A percentile compares a stretch with the other conserved stretches of the same genome.
phyloP scores from a whole-genome alignment of 2,888 invertebrate genomes.

The Chaetogeoica ovagalla region DNA sequence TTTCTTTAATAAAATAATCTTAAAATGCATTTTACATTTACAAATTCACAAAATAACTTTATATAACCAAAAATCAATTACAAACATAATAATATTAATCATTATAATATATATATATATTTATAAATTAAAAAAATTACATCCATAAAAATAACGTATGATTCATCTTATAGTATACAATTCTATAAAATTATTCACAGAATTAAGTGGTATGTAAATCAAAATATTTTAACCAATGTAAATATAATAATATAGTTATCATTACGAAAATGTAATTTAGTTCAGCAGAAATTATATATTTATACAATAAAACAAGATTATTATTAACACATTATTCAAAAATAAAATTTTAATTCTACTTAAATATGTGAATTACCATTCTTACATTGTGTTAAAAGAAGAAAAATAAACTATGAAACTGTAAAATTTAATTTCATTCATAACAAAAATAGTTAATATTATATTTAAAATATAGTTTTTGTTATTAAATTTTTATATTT shows the following conservation, averaged over 20 bases:
- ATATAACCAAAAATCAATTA: constrained; percentile 47
- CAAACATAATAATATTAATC: constrained; percentile 28
- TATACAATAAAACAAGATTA: constrained; percentile 29
- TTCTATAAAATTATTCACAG: constrained; percentile 46
- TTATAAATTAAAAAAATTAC: constrained; percentile 48
- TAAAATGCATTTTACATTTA: constrained; percentile 50
- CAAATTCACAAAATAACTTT: constrained; percentile 50
- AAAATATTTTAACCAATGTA: constrained; percentile 39
- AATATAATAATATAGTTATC: constrained; percentile 30
- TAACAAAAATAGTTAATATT: constrained; percentile 40
- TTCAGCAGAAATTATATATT: constrained; percentile 29
- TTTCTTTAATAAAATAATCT: constrained; percentile 44
- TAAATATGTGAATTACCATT: constrained; percentile 25
- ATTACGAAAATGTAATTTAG: constrained; percentile 26
- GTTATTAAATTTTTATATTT: constrained; percentile 29
- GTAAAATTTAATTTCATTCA: constrained; percentile 32
- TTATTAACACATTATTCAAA: constrained; percentile 29
- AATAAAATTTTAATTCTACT: constrained; percentile 48
- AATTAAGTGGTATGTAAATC: constrained; percentile 25
- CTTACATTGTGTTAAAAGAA: constrained; percentile 27
- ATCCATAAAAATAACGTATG: constrained; percentile 53
- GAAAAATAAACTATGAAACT: constrained; percentile 41
- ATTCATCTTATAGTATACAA: constrained; percentile 54
- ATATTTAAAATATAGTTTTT: constrained; percentile 41
- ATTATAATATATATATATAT: constrained; percentile 13